Percentiles rank a stretch among this genome's conserved stretches.
Conservation (phyloP, 2,888 invertebrate genomes). For the Mactromeris polynyma region DNA sequence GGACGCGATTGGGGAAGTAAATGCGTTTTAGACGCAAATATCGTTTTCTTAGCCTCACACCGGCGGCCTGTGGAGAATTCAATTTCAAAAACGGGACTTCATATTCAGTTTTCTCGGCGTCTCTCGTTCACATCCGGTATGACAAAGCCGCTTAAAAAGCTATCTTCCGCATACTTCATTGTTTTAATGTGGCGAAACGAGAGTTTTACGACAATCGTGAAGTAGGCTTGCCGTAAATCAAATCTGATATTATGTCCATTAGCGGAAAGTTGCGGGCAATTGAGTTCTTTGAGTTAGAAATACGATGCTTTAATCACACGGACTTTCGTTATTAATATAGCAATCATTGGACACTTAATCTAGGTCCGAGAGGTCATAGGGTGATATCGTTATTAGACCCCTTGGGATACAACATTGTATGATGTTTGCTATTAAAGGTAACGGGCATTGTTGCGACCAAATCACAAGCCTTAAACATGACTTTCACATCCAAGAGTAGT, state of each 20-base stretch:
- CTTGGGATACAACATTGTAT: background rate
- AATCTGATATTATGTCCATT: conserved; percentile 62
- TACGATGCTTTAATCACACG: conserved; percentile 43
- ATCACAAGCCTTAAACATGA: background rate
- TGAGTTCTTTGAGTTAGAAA: conserved; percentile 45
- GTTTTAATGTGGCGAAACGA: conserved; percentile 66
- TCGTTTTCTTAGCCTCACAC: conserved; percentile 44
- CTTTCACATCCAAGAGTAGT: background rate
- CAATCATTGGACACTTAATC: conserved; percentile 38
- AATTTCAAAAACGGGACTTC: conserved; percentile 40
- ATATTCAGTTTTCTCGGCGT: conserved; percentile 26
- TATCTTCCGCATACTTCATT: conserved; percentile 56
- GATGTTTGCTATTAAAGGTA: background rate
- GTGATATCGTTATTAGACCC: conserved; percentile 20
- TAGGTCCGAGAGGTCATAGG: conserved; percentile 34
- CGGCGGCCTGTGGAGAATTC: conserved; percentile 45
- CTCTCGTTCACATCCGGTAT: conserved; percentile 40
- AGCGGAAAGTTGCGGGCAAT: conserved; percentile 44
- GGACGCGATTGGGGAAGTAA: conserved; percentile 34
- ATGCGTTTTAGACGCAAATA: conserved; percentile 50
- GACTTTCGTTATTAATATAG: conserved; percentile 46
- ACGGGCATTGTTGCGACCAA: background rate
- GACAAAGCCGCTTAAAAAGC: conserved; percentile 61
- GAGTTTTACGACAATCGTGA: conserved; percentile 59
- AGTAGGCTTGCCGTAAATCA: conserved; percentile 50